Conservation (phyloP, 2,888 invertebrate species). For the Fragum whitleyi region DNA sequence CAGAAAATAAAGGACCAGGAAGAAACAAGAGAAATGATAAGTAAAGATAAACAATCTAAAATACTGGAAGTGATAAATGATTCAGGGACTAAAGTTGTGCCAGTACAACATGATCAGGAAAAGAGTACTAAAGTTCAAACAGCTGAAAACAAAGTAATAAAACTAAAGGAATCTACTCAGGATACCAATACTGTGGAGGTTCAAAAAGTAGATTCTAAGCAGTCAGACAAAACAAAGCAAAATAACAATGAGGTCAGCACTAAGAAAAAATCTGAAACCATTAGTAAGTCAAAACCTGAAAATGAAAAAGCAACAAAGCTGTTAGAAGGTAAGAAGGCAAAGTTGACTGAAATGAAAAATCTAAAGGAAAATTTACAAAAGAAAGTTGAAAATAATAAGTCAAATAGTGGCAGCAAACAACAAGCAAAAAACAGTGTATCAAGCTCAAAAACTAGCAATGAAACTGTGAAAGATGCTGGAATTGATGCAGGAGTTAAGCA, state of each 20-base stretch:
- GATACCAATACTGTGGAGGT: no score
- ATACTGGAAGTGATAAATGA: no score
- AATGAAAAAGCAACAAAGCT: neutral
- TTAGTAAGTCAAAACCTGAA: neutral
- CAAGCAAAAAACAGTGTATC: neutral
- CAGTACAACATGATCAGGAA: no score
- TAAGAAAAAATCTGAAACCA: neutral
- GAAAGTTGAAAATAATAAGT: neutral
- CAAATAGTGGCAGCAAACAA: neutral
- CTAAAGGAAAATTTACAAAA: slow-evolving; percentile 26
- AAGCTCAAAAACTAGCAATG: neutral
- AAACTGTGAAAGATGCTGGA: neutral
- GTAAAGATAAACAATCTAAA: no score
- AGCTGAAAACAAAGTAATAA: neutral
- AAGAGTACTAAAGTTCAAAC: neutral
- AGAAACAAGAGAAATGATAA: no score
- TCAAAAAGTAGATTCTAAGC: no score
- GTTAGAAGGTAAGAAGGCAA: neutral
- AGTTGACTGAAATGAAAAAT: slow-evolving; percentile 21
- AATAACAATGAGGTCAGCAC: neutral
- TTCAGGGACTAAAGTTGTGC: no score
- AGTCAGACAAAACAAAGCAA: no score
- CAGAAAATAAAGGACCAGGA: neutral
- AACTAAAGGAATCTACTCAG: neutral
- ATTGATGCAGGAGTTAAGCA: neutral